Percentiles rank a stretch among this genome's conserved stretches.
Conservation (phyloP, 2,888 invertebrate genomes). For the Temnothorax rugatulus region DNA sequence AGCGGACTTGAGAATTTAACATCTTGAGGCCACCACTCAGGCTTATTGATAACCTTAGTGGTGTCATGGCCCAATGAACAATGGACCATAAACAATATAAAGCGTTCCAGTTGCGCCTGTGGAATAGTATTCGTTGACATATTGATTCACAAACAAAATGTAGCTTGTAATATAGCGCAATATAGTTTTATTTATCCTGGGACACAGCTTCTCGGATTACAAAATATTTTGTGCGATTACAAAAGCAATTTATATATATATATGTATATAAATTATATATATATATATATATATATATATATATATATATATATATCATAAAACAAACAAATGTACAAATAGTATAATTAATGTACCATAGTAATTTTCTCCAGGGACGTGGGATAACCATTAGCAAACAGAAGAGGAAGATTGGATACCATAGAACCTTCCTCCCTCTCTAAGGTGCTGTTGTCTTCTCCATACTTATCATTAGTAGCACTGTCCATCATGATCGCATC, state of each 20-base stretch:
- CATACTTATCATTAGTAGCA: slow-evolving; percentile 76
- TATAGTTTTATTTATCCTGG: neutral
- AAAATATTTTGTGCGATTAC: neutral
- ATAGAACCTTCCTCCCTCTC: slow-evolving; percentile 85
- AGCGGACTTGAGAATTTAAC: slow-evolving; percentile 90
- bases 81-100: slow-evolving; percentile 92
- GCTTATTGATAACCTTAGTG: slow-evolving; percentile 87
- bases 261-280: neutral
- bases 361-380: slow-evolving; percentile 89
- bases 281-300: no score
- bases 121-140: slow-evolving; percentile 39
- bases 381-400: slow-evolving; percentile 91
- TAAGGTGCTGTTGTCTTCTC: slow-evolving; percentile 66
- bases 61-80: slow-evolving; percentile 91
- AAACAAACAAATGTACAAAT: neutral
- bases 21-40: slow-evolving; percentile 91
- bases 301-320: neutral
- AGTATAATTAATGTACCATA: slow-evolving; percentile 80
- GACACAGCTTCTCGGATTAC: neutral
- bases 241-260: neutral
- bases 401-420: slow-evolving; percentile 91
- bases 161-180: neutral
- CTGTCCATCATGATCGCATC: slow-evolving; percentile 81
- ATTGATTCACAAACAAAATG: neutral
- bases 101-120: slow-evolving; percentile 89